Conservation (phyloP, 2,888 invertebrate genomes). For the Emmelina monodactyla region DNA sequence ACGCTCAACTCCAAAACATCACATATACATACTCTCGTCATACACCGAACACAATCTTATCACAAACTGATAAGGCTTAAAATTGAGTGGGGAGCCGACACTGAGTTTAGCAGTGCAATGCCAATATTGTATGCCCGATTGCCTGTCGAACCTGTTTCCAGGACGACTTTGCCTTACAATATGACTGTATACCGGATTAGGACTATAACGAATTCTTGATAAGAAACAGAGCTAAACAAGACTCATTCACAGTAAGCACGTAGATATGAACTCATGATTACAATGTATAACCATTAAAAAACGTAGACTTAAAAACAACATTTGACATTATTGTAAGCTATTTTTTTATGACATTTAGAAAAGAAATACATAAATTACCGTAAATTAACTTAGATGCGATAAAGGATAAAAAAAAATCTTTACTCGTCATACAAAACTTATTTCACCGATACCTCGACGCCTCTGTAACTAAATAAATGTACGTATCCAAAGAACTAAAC, state of each 20-base stretch:
- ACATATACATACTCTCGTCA: constrained; percentile 23
- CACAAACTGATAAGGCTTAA: constrained; percentile 23
- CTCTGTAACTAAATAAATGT: too few relatives aligned
- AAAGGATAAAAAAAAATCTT: too few relatives aligned
- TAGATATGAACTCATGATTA: background rate
- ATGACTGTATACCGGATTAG: constrained; percentile 57
- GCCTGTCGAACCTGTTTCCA: constrained; percentile 51
- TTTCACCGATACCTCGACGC: too few relatives aligned
- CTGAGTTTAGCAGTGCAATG: background rate
- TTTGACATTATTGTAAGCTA: too few relatives aligned
- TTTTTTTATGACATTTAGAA: too few relatives aligned
- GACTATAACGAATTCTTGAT: constrained; percentile 15
- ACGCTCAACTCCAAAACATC: constrained; percentile 26
- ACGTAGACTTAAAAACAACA: too few relatives aligned
- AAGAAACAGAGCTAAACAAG: background rate
- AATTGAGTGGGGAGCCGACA: constrained; percentile 20
- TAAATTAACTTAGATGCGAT: too few relatives aligned
- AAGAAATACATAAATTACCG: too few relatives aligned
- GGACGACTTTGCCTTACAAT: constrained; percentile 59
- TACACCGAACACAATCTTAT: constrained; percentile 23
- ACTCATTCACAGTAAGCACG: background rate
- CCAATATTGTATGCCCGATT: constrained; percentile 37
- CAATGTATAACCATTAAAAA: too few relatives aligned
- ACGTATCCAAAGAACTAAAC: too few relatives aligned
- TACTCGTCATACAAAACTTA: too few relatives aligned